Evolutionary conservation across 1,140 invertebrate genomes (phyloP).

Genomic region (Bombus superbus): DNA sequence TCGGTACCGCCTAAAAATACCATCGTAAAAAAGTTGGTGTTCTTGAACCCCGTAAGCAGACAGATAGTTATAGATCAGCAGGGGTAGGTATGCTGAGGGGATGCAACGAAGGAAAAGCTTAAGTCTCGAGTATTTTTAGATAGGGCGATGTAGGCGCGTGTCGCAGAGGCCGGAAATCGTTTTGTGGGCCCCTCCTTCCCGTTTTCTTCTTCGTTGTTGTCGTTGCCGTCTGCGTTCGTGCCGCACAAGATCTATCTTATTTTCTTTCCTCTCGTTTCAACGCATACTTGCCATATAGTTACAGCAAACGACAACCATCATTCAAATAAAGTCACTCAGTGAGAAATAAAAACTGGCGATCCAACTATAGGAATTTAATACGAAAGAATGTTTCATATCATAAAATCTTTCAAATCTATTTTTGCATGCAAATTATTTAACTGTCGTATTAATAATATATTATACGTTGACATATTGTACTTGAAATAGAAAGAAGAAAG

Average conservation of each 20-base stretch:
- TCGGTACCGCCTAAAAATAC: slow-evolving; percentile 38
- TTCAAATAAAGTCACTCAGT: background rate
- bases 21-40: slow-evolving; percentile 15
- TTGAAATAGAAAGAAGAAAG: too few relatives aligned
- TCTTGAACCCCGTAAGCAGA: slow-evolving; percentile 52
- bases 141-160: slow-evolving; percentile 48
- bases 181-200: slow-evolving; percentile 35
- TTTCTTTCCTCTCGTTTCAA: slow-evolving; percentile 25
- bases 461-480: too few relatives aligned
- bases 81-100: slow-evolving; percentile 52
- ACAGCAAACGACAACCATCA: background rate
- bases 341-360: background rate
- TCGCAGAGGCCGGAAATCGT: slow-evolving; percentile 54
- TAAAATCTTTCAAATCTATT: background rate
- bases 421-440: too few relatives aligned
- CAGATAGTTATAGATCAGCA: slow-evolving; percentile 50
- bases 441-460: too few relatives aligned
- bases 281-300: slow-evolving; percentile 9
- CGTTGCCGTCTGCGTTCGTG: slow-evolving; percentile 43
- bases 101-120: slow-evolving; percentile 43
- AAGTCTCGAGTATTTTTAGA: slow-evolving; percentile 52
- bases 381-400: background rate
- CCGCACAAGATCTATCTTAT: slow-evolving; percentile 36
- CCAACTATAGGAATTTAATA: background rate
- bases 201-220: slow-evolving; percentile 49